Evolutionary conservation across 2,113 vertebrate species (phyloP).

Genomic region (Ardeotis arabs): DNA sequence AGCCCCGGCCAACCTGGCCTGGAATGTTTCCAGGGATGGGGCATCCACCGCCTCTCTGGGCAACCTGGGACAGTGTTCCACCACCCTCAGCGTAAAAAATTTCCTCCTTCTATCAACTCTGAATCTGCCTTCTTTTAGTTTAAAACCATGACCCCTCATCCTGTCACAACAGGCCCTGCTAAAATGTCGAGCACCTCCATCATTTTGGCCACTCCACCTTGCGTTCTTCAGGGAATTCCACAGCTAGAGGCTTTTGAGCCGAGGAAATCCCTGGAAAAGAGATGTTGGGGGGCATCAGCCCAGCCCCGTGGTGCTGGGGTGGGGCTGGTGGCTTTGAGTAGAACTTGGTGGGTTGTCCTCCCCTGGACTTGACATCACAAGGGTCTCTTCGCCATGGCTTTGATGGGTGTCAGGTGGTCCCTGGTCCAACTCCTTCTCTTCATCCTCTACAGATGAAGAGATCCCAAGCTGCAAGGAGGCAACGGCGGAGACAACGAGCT

Average conservation of each 20-base stretch:
- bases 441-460: slow-evolving; percentile 84
- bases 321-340: not conserved
- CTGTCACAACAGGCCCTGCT: too few species aligned
- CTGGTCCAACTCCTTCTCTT: not conserved
- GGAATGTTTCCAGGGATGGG: too few species aligned
- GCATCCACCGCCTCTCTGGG: too few species aligned
- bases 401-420: accelerated
- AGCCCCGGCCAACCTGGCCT: too few species aligned
- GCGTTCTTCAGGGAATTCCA: accelerated
- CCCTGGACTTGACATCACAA: accelerated
- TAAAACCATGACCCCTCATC: too few species aligned
- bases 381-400: not conserved
- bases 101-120: too few species aligned
- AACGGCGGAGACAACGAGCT: slow-evolving; percentile 91
- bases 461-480: slow-evolving; percentile 90
- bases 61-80: too few species aligned
- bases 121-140: too few species aligned
- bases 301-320: accelerated
- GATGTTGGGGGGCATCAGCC: not conserved
- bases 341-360: accelerated
- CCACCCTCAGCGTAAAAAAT: too few species aligned
- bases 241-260: not conserved
- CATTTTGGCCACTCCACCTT: not conserved
- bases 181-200: not conserved
- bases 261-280: not conserved